Evolutionary conservation across 2,888 invertebrate genomes (phyloP).

Genomic region (Eupelmus urozonus): DNA sequence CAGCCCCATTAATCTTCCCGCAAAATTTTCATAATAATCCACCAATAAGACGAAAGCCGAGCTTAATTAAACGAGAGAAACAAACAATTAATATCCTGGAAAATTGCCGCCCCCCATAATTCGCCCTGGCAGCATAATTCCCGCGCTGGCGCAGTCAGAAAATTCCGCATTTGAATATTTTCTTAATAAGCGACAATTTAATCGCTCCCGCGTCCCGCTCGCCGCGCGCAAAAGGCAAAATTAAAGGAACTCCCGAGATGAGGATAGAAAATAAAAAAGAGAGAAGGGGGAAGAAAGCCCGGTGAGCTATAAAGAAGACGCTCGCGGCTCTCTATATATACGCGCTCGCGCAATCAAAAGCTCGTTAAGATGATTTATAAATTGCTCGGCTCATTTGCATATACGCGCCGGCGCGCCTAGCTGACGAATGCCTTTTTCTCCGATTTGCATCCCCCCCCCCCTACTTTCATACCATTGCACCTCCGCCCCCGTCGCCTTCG

Average conservation of each 20-base stretch:
- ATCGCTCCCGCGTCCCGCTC: slow-evolving; percentile 10
- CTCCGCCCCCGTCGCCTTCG: no score
- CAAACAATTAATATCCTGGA: background rate
- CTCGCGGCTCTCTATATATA: background rate
- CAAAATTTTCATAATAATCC: no score
- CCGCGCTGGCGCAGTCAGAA: background rate
- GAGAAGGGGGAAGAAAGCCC: background rate
- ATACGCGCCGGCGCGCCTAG: background rate
- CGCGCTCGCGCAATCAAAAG: slow-evolving; percentile 71
- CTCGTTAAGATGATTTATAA: slow-evolving; percentile 76
- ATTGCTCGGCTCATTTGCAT: slow-evolving; percentile 65
- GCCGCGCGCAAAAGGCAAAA: background rate
- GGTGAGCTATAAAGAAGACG: background rate
- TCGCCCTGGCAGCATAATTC: background rate
- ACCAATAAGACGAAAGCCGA: background rate
- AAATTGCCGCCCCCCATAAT: background rate
- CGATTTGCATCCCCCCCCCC: slow-evolving; percentile 46
- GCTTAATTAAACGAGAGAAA: background rate
- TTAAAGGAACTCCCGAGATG: background rate
- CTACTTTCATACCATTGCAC: slow-evolving; percentile 8
- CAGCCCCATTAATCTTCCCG: background rate
- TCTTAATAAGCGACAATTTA: slow-evolving; percentile 50
- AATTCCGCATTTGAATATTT: slow-evolving; percentile 37
- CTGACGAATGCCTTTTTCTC: slow-evolving; percentile 63
- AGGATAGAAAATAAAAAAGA: background rate